Evolutionary conservation across 2,888 invertebrate species (phyloP).

Genomic region (Drosophila robusta): DNA sequence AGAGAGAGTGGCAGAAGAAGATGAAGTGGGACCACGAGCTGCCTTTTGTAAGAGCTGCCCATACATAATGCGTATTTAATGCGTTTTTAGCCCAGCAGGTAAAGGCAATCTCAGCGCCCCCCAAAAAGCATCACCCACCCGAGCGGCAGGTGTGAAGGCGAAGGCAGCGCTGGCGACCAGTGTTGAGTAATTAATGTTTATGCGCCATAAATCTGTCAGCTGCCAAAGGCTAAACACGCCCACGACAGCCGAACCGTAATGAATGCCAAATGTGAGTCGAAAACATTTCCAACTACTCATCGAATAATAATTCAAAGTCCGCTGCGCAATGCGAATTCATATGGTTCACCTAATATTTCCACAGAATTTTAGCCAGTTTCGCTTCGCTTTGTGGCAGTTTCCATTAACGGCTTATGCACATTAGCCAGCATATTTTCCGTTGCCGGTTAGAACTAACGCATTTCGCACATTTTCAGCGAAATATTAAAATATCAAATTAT

Average conservation of each 20-base stretch:
- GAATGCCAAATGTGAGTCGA: conserved; percentile 10
- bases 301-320: conserved; percentile 13
- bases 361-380: conserved; percentile 3
- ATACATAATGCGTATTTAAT: conserved; percentile 72
- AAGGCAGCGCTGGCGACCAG: not conserved
- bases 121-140: not conserved
- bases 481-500: not conserved
- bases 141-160: not conserved
- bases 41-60: conserved; percentile 24
- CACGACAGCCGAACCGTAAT: not conserved
- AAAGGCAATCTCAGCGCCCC: conserved; percentile 17
- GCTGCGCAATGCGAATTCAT: not conserved
- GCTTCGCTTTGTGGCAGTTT: not conserved
- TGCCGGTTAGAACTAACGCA: not conserved
- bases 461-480: not conserved
- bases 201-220: conserved; percentile 53
- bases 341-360: conserved; percentile 2
- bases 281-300: conserved; percentile 6
- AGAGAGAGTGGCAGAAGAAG: not conserved
- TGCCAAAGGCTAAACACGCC: conserved; percentile 36
- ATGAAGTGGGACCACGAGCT: not conserved
- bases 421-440: not conserved
- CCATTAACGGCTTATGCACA: conserved; percentile 3
- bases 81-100: conserved; percentile 65
- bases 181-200: conserved; percentile 47